Evolutionary conservation across 2,113 vertebrate genomes (phyloP), one percentile per base, ranked within the genome.

Genomic region (Corythoichthys intestinalis): DNA sequence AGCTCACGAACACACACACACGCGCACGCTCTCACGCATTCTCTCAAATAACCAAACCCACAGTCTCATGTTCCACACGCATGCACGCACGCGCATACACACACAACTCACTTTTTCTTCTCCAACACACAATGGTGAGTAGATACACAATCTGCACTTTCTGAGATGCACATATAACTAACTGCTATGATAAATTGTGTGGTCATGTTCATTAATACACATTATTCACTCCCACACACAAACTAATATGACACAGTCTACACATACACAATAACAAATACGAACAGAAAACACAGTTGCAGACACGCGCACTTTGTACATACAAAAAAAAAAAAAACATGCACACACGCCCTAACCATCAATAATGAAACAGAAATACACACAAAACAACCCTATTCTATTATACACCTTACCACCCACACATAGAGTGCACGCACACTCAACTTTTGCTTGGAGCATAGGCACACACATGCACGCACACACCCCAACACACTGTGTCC

Each of bases 21-120:
- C 74, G 66, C 69, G 71, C 70, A 75, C 74, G 69, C 62, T 67
- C 73, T 54, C 76, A 72, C 74, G 82, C 79, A 54, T 73, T 80
- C 84, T 76, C 85, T 81, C 86, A 83, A 83, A 89, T 87, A 89
- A 84, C 86, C 89, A 87, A 86, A 82, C 81, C 82, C 82, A 89
- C 87, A 86, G 85, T 90, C 83, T 89, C 87, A 89, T 88, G 87
- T 90, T 90, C 88, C 87, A 84, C 86, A 44, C 84, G 78, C 77
- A 72, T 50, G 83, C 79, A 85, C 77, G 81, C 79, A 65, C 76
- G 63, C 63, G 49, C 59, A 59, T 66, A 74, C 68, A 72, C 77
- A 68, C 74, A 70, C 61, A 58, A 44, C 41, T 44, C 41, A 44
- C 20, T 65, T 81, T 67, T 65, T 47, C 13, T 64, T 60, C 70